Percentiles rank a stretch among this genome's conserved stretches.
Conservation (phyloP, 1,140 invertebrate species). For the fruit fly (Drosophila melanogaster) region Release_6_plus_ISO1_MT NT_033777.3:30105001-30105500, state of each 20-base stretch:
- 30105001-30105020: no score
- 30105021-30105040: no score
- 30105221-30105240: conserved; percentile 15
- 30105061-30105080: conserved; percentile 13
- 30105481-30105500: conserved; percentile 2
- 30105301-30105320: conserved; percentile 43
- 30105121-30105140: conserved; percentile 26
- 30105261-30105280: conserved; percentile 8
- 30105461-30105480: conserved; percentile 12
- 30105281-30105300: conserved; percentile 9
- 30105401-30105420: conserved; percentile 29
- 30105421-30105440: conserved; percentile 16
- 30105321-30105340: conserved; percentile 25
- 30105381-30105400: conserved; percentile 22
- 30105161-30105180: conserved; percentile 25
- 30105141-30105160: conserved; percentile 18
- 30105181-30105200: conserved; percentile 27
- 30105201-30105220: conserved; percentile 44
- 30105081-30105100: conserved; percentile 6
- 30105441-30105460: conserved; percentile 1
- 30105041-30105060: not conserved
- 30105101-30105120: conserved; percentile 18
- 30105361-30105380: conserved; percentile 62
- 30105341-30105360: conserved; percentile 51
- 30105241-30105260: conserved; percentile 20